Percentiles rank a stretch among this genome's conserved stretches.
Conservation (phyloP, 2,113 vertebrate species). For the Epinephelus lanceolatus region DNA sequence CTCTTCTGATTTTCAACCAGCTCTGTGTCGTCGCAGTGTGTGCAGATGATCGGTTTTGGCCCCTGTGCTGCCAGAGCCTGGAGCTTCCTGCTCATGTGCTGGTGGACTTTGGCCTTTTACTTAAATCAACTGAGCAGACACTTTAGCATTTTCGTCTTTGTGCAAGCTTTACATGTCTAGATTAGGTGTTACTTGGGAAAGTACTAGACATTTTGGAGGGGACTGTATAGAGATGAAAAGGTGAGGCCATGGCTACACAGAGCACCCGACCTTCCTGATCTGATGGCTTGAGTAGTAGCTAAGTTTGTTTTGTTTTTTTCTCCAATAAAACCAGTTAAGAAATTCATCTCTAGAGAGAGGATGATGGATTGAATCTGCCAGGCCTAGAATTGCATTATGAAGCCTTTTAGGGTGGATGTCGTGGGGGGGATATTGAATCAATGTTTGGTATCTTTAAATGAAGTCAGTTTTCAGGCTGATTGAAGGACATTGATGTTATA, state of each 20-base stretch:
- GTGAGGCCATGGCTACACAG: background rate
- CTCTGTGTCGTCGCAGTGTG: no score
- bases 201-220: background rate
- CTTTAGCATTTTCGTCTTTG: background rate
- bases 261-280: background rate
- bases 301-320: background rate
- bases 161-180: background rate
- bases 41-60: no score
- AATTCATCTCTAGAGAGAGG: background rate
- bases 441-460: background rate
- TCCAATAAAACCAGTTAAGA: background rate
- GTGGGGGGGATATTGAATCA: background rate
- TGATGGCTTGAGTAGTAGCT: background rate
- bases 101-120: no score
- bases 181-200: background rate
- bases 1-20: no score
- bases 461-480: slow-evolving; percentile 1
- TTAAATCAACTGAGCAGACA: background rate
- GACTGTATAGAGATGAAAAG: background rate
- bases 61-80: no score
- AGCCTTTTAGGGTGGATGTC: background rate
- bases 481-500: background rate
- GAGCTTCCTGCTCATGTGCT: no score
- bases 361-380: background rate
- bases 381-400: background rate